Conservation (phyloP, 2,888 invertebrate genomes). For the Leucoptera coffeella region DNA sequence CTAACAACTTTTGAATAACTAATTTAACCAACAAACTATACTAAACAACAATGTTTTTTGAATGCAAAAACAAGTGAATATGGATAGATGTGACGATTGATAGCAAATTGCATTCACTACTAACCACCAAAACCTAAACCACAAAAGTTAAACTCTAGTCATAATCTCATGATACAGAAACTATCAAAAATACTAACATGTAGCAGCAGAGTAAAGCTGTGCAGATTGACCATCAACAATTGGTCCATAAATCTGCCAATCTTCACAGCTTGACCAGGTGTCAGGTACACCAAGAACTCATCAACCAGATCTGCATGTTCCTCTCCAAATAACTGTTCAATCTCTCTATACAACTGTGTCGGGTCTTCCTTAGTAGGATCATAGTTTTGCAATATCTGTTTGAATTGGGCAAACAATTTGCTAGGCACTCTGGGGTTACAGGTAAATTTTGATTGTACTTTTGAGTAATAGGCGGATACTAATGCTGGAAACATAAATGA, state of each 20-base stretch:
- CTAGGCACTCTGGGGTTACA: conserved; percentile 51
- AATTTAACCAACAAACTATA: too few relatives aligned
- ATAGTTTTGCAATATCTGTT: conserved; percentile 61
- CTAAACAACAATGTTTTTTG: too few relatives aligned
- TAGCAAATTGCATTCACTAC: too few relatives aligned
- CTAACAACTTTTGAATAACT: too few relatives aligned
- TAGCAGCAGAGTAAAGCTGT: conserved; percentile 67
- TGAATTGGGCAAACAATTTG: conserved; percentile 58
- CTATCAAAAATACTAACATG: too few relatives aligned
- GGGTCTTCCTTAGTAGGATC: conserved; percentile 55
- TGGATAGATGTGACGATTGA: too few relatives aligned
- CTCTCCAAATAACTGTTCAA: conserved; percentile 56
- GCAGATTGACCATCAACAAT: conserved; percentile 68
- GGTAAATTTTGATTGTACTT: conserved; percentile 58
- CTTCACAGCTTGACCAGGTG: conserved; percentile 75
- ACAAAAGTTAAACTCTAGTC: too few relatives aligned
- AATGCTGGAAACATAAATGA: conserved; percentile 46
- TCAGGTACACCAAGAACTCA: conserved; percentile 78
- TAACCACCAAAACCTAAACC: too few relatives aligned
- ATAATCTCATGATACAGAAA: too few relatives aligned
- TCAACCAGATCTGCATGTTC: conserved; percentile 71
- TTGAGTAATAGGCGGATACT: conserved; percentile 63
- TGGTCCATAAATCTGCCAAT: conserved; percentile 76
- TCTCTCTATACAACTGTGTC: conserved; percentile 55
- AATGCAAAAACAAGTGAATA: too few relatives aligned